phyloP scores from a whole-genome alignment of 1,140 invertebrate species.

The Telenomus remus region DNA sequence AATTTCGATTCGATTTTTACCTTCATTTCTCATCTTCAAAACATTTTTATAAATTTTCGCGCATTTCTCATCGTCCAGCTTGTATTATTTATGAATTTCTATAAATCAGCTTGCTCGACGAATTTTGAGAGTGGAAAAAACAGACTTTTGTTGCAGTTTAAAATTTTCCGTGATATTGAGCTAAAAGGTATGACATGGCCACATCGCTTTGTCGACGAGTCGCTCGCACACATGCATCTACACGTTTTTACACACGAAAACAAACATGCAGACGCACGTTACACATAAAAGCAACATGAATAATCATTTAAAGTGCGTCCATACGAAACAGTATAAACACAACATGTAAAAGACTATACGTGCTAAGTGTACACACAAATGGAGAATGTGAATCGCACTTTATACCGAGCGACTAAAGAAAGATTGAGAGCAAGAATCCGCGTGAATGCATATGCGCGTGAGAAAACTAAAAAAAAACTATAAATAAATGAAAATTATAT shows the following conservation, averaged over 20 bases:
- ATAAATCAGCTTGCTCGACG: no score
- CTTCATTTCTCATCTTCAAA: not conserved
- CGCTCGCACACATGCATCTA: slow-evolving; percentile 23
- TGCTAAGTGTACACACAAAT: slow-evolving; percentile 63
- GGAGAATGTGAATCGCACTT: slow-evolving; percentile 64
- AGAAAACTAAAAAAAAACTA: slow-evolving; percentile 63
- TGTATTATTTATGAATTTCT: no score
- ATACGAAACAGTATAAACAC: slow-evolving; percentile 60
- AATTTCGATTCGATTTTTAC: not conserved
- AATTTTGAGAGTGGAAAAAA: no score
- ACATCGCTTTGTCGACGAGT: slow-evolving; percentile 41
- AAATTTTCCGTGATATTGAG: slow-evolving; percentile 14
- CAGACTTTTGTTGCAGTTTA: no score
- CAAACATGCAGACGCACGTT: slow-evolving; percentile 20
- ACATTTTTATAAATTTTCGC: no score
- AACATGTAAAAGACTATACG: slow-evolving; percentile 64
- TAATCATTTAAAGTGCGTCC: slow-evolving; percentile 56
- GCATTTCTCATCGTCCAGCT: no score
- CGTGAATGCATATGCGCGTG: slow-evolving; percentile 53
- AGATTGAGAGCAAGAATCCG: slow-evolving; percentile 41
- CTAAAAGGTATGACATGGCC: slow-evolving; percentile 35
- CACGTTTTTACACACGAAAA: slow-evolving; percentile 23
- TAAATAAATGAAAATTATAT: slow-evolving; percentile 71
- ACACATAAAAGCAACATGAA: slow-evolving; percentile 31
- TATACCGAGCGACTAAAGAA: slow-evolving; percentile 66